Base-by-base conservation (phyloP, 2,113 vertebrate species). In the Harpagus bidentatus region DNA sequence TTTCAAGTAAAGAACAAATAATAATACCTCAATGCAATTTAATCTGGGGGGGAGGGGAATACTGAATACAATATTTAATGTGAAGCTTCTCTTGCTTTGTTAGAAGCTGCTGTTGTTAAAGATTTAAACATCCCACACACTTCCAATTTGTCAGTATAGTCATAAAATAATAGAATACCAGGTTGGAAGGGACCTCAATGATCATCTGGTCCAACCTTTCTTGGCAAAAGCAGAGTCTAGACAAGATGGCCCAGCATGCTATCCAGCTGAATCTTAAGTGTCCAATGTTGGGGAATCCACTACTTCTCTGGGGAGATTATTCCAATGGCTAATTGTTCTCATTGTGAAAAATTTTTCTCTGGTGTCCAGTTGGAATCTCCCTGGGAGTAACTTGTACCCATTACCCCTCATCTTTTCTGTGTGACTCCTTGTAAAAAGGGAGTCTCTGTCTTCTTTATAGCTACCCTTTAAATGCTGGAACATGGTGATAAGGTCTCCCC, bases 361-460 rank as follows among this genome's bases (percentile, higher is more conserved):
- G 23, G 36, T 50, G 32, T 70, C 43, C 17, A 36, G 2, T 0
- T 25, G 21, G 36, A 69, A 20, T 52, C 21, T 52, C 18, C 38
- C 17, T 15, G 28, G 9, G 53, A 63, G 36, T 63, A 50, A 26
- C 52, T 73, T 42, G 31, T 26, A 22, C 0, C 0, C 2, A 3
- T 56, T 31, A 48, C 2, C 21, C 13, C 13, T 26, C 4, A 13
- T 42, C 26, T 85, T 89, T 80, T 69, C 47, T 20, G n/a, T 14
- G n/a, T 38, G 47, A 50, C 28, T 50, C 11, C 28, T 45, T 50
- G 6, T 43, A 21, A 62, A 45, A 85, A 74, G 8, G 38, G 45
- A 55, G 9, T 52, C 8, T 40, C 20, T 10, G 34, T 16, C 55
- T 71, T 59, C 61, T 70, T 90, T 43, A 22, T 55, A 78, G 26